phyloP scores from a whole-genome alignment of 2,113 vertebrate genomes.

The Origma solitaria region DNA sequence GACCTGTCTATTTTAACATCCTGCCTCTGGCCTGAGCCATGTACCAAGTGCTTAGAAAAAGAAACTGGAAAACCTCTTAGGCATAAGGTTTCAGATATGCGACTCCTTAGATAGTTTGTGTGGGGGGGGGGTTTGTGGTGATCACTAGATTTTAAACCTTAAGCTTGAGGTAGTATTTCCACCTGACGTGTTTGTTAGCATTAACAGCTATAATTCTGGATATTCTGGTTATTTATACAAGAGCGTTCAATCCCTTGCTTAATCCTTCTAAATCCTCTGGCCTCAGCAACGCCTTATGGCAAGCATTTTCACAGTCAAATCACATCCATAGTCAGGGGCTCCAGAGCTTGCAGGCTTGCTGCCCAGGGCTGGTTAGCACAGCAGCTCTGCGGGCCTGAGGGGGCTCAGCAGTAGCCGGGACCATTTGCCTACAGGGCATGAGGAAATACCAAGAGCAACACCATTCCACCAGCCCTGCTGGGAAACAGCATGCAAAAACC shows the following conservation, averaged over 20 bases:
- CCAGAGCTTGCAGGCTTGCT: neutral
- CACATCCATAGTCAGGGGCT: neutral
- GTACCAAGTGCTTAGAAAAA: neutral
- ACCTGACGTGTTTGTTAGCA: neutral
- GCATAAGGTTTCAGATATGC: neutral
- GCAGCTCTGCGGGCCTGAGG: neutral
- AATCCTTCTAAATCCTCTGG: constrained; percentile 27
- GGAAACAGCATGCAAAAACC: neutral
- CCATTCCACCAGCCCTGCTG: neutral
- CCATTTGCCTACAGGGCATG: neutral
- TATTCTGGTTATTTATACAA: constrained; percentile 7
- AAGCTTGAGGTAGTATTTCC: neutral
- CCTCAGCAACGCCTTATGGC: neutral
- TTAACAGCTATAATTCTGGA: neutral
- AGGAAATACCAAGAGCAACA: neutral
- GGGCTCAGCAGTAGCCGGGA: neutral
- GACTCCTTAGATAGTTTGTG: neutral
- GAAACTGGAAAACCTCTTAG: neutral
- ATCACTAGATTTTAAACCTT: neutral
- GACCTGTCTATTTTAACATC: neutral
- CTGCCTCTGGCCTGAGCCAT: neutral
- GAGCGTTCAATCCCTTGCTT: neutral
- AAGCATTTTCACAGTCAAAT: neutral
- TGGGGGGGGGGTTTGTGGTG: neutral
- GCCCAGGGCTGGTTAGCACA: neutral